These are phyloP conservation scores for Thunnus albacares DNA, from an alignment of 2,797 vertebrate species.

Conservation along the genomic window DNA sequence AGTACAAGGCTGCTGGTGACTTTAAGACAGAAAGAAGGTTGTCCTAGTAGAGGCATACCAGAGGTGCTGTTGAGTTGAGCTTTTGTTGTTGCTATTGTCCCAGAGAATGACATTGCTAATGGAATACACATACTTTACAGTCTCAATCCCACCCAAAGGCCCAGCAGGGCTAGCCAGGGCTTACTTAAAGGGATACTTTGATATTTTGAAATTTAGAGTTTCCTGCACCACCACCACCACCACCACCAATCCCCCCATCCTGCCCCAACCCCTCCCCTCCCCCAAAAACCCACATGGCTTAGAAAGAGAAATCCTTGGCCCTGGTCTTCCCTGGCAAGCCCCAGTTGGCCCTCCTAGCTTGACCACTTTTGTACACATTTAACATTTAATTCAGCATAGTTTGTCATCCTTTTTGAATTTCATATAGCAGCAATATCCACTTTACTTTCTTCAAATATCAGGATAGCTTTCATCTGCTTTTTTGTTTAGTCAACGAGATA, in stretches of 20 bases:
- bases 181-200: constrained; percentile 41
- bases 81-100: constrained; percentile 67
- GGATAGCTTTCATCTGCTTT: constrained; percentile 34
- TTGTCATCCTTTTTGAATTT: constrained; percentile 37
- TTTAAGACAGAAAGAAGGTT: constrained; percentile 84
- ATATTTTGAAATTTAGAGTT: constrained; percentile 12
- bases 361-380: constrained; percentile 33
- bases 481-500: constrained; percentile 62
- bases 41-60: constrained; percentile 66
- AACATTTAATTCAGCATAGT: constrained; percentile 55
- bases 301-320: constrained; percentile 11
- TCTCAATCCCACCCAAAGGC: constrained; percentile 11
- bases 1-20: constrained; percentile 87
- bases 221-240: background rate
- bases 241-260: background rate
- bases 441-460: constrained; percentile 50
- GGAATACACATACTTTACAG: constrained; percentile 38
- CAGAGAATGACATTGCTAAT: constrained; percentile 73
- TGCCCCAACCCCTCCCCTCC: too few species aligned
- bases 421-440: constrained; percentile 60
- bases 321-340: constrained; percentile 21
- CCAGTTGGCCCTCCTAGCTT: constrained; percentile 10
- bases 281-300: constrained; percentile 20
- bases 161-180: constrained; percentile 20
- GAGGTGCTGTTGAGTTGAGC: constrained; percentile 69